phyloP scores from a whole-genome alignment of 2,888 invertebrate species.

The Rotaria macrura region DNA sequence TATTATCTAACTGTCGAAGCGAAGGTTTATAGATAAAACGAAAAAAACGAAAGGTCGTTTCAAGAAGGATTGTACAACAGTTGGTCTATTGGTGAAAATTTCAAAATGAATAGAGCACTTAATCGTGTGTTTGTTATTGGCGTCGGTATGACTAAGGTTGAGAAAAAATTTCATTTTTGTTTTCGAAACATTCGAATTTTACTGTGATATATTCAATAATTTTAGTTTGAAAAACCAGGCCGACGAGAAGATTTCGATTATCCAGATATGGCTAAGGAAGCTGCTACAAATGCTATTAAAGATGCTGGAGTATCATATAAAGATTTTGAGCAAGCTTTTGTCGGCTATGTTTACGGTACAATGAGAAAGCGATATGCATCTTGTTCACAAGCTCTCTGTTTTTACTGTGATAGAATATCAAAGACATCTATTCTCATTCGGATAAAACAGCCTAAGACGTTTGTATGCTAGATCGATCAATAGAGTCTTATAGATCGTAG shows the following conservation, averaged over 20 bases:
- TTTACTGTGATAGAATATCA: background rate
- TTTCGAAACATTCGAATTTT: conserved; percentile 20
- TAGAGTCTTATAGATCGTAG: too few species aligned
- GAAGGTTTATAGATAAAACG: background rate
- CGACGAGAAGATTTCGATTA: conserved; percentile 70
- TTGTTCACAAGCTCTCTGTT: background rate
- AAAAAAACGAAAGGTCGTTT: background rate
- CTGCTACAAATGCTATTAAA: conserved; percentile 69
- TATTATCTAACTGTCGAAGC: background rate
- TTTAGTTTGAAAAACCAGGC: conserved; percentile 81
- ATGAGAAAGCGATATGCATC: background rate
- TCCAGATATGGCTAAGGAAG: conserved; percentile 85
- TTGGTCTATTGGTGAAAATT: background rate
- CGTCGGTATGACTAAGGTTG: conserved; percentile 88
- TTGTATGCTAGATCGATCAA: too few species aligned
- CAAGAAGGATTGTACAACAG: background rate
- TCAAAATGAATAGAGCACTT: background rate
- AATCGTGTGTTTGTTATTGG: conserved; percentile 72
- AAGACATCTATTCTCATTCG: too few species aligned
- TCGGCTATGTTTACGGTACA: conserved; percentile 77
- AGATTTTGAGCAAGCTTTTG: conserved; percentile 74
- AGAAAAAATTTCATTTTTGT: too few species aligned
- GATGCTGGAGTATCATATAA: conserved; percentile 69
- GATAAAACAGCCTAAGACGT: too few species aligned
- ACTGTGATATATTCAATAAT: background rate